Base-by-base conservation (phyloP, 1,140 invertebrate species). In the Leptinotarsa lineolata region DNA sequence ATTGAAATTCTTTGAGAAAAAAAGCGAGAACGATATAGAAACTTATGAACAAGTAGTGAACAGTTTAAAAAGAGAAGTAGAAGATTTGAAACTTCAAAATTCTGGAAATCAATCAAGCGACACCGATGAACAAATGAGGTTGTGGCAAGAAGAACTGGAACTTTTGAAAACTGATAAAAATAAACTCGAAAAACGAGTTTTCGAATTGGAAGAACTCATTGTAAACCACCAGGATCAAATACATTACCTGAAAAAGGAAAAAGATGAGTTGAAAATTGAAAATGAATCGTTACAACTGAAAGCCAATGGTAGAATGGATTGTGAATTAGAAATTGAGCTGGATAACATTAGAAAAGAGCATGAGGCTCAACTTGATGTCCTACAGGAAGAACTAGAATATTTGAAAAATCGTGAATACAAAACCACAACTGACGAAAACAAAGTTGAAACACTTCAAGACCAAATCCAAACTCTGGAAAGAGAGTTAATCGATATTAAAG, bases 171-270 rank as follows among this genome's bases (percentile, higher is more conserved):
- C 21, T 64, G 59, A 18, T 21, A 59, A 66, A 70, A 45, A 44
- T 44, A 66, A 44, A 65, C 63, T 30, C 13, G 18, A 44, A 59
- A 72, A 74, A 21, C 16, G 15, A 12, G 18, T 30, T 11, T 61
- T 16, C 4, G 48, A 54, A 46, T 6, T 74, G 24, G 18, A 67
- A 24, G 59, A 68, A n/a, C 21, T 8, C 8, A 15, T 59, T 15
- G n/a, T 24, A 8, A 44, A 20, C 22, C 24, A 58, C 3, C 15
- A 45, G 21, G 22, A 68, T 13, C 48, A 74, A 65, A 24, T 85
- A 67, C 86, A 86, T 76, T 85, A 85, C 59, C 80, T 88, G 1
- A 85, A 85, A 74, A 84, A 86, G 60, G 86, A 88, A 77, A 85
- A 89, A 13, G 80, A 79, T 77, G 84, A 86, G 39, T 73, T 88